Percentiles rank a stretch among this genome's conserved stretches.
Evolutionary conservation across 2,797 vertebrate genomes (phyloP).

Genomic region (Odontamblyopus rebecca): DNA sequence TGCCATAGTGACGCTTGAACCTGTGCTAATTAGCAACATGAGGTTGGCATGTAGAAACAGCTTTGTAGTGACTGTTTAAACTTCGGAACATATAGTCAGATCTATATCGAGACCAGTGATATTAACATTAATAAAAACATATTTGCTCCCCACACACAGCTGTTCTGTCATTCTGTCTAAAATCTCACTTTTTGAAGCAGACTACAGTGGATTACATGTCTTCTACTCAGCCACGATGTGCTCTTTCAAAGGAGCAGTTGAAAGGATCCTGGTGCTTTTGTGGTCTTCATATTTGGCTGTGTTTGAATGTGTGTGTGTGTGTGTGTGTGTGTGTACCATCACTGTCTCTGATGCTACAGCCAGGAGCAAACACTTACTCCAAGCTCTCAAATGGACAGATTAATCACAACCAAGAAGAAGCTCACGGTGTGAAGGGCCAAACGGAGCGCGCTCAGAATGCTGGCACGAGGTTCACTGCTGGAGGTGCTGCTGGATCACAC

Average conservation of each 20-base stretch:
- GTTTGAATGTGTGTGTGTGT: too few relatives aligned
- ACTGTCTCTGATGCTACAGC: not conserved
- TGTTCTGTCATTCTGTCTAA: not conserved
- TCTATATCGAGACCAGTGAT: not conserved
- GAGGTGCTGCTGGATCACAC: not conserved
- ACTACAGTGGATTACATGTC: not conserved
- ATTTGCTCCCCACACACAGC: not conserved
- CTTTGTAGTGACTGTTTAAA: not conserved
- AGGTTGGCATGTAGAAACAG: not conserved
- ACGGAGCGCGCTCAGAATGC: not conserved
- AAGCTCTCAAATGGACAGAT: conserved; percentile 20
- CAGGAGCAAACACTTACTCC: not conserved
- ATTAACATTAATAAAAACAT: not conserved
- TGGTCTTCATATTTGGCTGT: conserved; percentile 1
- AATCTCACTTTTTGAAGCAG: not conserved
- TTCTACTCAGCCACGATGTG: not conserved
- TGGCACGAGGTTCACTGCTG: not conserved
- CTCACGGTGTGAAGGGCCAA: not conserved
- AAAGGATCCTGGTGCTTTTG: not conserved
- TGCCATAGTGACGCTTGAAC: too few relatives aligned
- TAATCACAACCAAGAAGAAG: conserved; percentile 30
- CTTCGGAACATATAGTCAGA: not conserved
- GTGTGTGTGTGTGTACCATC: not conserved
- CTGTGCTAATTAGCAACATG: too few relatives aligned
- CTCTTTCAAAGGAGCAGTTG: not conserved